Base-by-base conservation (phyloP, 2,797 vertebrate species). In the Xenentodon cancila region DNA sequence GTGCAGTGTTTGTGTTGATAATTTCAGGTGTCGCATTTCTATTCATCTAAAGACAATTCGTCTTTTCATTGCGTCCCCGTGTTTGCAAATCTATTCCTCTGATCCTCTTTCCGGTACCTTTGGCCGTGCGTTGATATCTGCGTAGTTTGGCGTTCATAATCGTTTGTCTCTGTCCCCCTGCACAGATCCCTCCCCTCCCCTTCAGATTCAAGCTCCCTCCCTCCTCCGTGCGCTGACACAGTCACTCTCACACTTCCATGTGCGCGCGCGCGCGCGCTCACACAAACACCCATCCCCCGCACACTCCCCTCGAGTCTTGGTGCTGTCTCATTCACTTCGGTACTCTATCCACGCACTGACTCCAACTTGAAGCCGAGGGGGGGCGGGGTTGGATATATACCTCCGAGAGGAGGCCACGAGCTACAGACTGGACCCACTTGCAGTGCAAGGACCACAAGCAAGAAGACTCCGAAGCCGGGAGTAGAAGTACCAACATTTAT, bases 401-500 rank as follows among this genome's bases (percentile, higher is more conserved):
- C 69, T 68, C 81, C 44, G 44, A 21, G 71, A 81, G 65, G 66
- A 93, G 92, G 90, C 92, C 92, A 92, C 78, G 70, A 86, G 90
- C 82, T 87, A 86, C 79, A 92, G 92, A 91, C 87, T 89, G 91
- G 90, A 92, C 64, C 88, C 93, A 87, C 91, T 92, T 91, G 91
- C 91, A 91, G 92, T 90, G 91, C 91, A 85, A 86, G 82, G 84
- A 92, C 85, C 91, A 91, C 92, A 92, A 92, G 93, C 93, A 91
- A 89, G 91, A 91, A 91, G 93, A 94, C 92, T 94, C 93, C 92
- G 93, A 94, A 94, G 93, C 93, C 93, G 93, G 91, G 93, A 94
- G 93, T 94, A 93, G 91, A 94, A 94, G 88, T 94, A 94, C 93
- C 93, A 93, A 93, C 93, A 86, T 82, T 79, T 59, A 73, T 81